phyloP scores from a whole-genome alignment of 1,140 invertebrate genomes.

The Hycleus cichorii region DNA sequence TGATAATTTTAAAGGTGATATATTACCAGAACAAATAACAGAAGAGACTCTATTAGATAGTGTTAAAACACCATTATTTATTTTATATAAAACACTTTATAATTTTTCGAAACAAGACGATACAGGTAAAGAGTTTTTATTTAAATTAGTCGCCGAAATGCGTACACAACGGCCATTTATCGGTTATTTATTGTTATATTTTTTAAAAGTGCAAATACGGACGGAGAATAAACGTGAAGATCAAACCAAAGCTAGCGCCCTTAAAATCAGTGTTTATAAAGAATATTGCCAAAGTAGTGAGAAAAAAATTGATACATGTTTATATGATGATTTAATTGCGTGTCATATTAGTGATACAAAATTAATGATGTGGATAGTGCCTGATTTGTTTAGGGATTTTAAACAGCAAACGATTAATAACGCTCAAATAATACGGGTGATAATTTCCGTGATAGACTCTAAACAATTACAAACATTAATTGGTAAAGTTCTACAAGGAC shows the following conservation, averaged over 20 bases:
- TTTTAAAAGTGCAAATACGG: slow-evolving; percentile 67
- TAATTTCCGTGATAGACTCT: slow-evolving; percentile 83
- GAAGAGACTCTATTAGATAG: slow-evolving; percentile 62
- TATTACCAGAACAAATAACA: slow-evolving; percentile 44
- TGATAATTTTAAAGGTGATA: slow-evolving; percentile 43
- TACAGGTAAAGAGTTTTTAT: slow-evolving; percentile 62
- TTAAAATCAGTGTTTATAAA: slow-evolving; percentile 76
- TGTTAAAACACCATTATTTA: slow-evolving; percentile 73
- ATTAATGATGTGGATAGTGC: slow-evolving; percentile 82
- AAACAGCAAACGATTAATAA: slow-evolving; percentile 79
- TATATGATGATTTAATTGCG: slow-evolving; percentile 72
- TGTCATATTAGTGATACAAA: slow-evolving; percentile 84
- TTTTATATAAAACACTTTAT: slow-evolving; percentile 64
- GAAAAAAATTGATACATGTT: slow-evolving; percentile 68
- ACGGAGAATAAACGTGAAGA: slow-evolving; percentile 53
- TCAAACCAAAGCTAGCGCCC: slow-evolving; percentile 55
- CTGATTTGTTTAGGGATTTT: slow-evolving; percentile 87
- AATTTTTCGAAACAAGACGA: slow-evolving; percentile 71
- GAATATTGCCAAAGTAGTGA: slow-evolving; percentile 77
- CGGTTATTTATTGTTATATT: slow-evolving; percentile 82
- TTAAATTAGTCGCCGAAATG: slow-evolving; percentile 69
- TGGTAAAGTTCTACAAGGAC: slow-evolving; percentile 84
- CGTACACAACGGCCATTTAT: slow-evolving; percentile 54
- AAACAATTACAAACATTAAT: slow-evolving; percentile 82
- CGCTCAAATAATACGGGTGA: slow-evolving; percentile 73